A percentile compares a stretch with the other conserved stretches of the same genome.
Evolutionary conservation across 2,888 invertebrate species (phyloP).

Genomic region (Pandemis cinnamomeana): DNA sequence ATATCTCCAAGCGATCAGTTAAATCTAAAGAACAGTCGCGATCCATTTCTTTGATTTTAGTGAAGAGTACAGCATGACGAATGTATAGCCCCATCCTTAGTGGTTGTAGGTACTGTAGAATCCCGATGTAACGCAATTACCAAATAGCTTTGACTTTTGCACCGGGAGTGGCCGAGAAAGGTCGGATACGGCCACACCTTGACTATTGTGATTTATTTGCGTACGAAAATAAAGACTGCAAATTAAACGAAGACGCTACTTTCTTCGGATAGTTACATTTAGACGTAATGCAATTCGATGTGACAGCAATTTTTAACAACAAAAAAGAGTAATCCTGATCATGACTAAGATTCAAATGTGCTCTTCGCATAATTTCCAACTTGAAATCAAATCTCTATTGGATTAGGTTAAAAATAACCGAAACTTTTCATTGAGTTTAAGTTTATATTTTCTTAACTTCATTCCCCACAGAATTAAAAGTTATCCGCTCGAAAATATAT

Average conservation of each 20-base stretch:
- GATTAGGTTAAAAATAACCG: not conserved
- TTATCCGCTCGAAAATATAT: not conserved
- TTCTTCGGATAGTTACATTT: not conserved
- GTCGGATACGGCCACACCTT: slow-evolving; percentile 29
- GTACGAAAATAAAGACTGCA: not conserved
- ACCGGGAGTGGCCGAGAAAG: slow-evolving; percentile 35
- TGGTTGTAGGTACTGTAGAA: not conserved
- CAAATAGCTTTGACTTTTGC: slow-evolving; percentile 38
- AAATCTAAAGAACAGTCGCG: slow-evolving; percentile 4
- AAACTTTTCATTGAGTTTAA: not conserved
- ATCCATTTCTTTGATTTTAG: not conserved
- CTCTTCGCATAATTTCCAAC: not conserved
- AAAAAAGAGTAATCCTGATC: not conserved
- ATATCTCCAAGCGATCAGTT: not conserved
- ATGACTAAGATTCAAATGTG: not conserved
- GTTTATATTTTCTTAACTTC: not conserved
- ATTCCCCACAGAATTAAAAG: not conserved
- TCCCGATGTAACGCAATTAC: slow-evolving; percentile 31
- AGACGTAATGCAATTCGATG: not conserved
- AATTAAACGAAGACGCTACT: not conserved
- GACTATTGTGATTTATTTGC: slow-evolving; percentile 27
- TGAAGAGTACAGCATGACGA: not conserved
- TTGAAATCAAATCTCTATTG: not conserved
- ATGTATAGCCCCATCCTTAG: slow-evolving; percentile 3
- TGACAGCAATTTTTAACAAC: too few relatives aligned